Conservation (phyloP, 2,888 invertebrate species). For the Eupithecia pulchellata region DNA sequence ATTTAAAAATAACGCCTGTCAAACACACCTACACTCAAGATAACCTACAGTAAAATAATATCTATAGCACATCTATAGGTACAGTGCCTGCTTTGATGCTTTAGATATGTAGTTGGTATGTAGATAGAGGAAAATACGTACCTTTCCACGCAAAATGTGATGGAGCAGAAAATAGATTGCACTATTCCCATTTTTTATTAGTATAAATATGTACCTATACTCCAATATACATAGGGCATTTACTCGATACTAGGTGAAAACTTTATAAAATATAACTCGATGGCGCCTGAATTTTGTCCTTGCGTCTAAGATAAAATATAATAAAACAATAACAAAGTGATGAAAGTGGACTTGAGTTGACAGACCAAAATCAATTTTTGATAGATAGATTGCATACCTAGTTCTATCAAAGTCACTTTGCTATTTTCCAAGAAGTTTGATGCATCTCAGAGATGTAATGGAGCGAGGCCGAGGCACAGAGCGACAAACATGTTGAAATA, state of each 20-base stretch:
- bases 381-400: neutral
- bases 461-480: too few species aligned
- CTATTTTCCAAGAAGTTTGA: neutral
- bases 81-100: neutral
- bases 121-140: constrained; percentile 42
- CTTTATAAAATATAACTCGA: neutral
- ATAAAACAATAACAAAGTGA: constrained; percentile 1
- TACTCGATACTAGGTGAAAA: neutral
- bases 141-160: constrained; percentile 77
- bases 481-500: too few species aligned
- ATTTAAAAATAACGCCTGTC: too few species aligned
- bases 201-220: neutral
- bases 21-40: too few species aligned
- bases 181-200: constrained; percentile 59
- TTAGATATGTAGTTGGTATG: neutral
- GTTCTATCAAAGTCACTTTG: constrained; percentile 9
- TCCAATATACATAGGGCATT: neutral
- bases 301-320: neutral
- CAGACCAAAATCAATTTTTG: neutral
- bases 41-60: too few species aligned
- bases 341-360: neutral
- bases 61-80: too few species aligned
- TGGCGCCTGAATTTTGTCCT: neutral
- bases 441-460: too few species aligned
- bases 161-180: constrained; percentile 72